Evolutionary conservation across 2,797 vertebrate genomes (phyloP).

Genomic region (Argyrosomus regius): DNA sequence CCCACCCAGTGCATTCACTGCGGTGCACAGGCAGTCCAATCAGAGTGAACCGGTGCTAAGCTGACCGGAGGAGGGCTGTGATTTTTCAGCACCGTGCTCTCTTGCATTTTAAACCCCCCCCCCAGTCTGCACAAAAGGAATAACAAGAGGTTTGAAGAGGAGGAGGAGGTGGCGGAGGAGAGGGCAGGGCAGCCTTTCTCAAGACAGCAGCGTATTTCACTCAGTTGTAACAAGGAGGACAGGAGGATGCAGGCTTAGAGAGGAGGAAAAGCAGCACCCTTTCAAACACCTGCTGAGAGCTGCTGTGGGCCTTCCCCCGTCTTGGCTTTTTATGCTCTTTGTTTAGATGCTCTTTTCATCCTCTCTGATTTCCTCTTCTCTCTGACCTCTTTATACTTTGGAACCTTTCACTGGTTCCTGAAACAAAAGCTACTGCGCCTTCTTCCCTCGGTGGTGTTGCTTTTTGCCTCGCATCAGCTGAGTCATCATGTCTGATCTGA

Average conservation of each 20-base stretch:
- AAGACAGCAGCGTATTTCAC: slow-evolving; percentile 67
- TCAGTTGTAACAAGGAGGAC: slow-evolving; percentile 66
- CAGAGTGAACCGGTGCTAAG: slow-evolving; percentile 74
- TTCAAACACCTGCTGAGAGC: slow-evolving; percentile 78
- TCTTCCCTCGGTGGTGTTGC: slow-evolving; percentile 66
- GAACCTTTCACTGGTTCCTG: slow-evolving; percentile 29
- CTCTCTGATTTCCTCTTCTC: slow-evolving; percentile 41
- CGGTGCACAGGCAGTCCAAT: slow-evolving; percentile 86
- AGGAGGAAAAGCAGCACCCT: slow-evolving; percentile 79
- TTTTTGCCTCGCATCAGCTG: slow-evolving; percentile 88
- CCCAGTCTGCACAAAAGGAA: slow-evolving; percentile 68
- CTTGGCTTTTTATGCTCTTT: slow-evolving; percentile 43
- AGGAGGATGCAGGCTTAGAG: slow-evolving; percentile 76
- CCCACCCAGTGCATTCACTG: slow-evolving; percentile 93
- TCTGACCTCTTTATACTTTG: slow-evolving; percentile 22
- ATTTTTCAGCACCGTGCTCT: slow-evolving; percentile 65
- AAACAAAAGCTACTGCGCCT: slow-evolving; percentile 58
- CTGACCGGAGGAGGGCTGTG: slow-evolving; percentile 76
- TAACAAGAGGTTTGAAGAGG: slow-evolving; percentile 50
- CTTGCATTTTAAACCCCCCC: slow-evolving; percentile 67
- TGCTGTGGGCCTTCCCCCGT: slow-evolving; percentile 58
- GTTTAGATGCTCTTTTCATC: slow-evolving; percentile 52
- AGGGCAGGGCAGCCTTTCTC: slow-evolving; percentile 65
- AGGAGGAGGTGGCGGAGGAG: slow-evolving; percentile 59
- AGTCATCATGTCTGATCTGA: slow-evolving; percentile 99